These are phyloP conservation scores for Marcusenius ussheri DNA, from an alignment of 2,113 vertebrate genomes.

Conservation along the genomic window DNA sequence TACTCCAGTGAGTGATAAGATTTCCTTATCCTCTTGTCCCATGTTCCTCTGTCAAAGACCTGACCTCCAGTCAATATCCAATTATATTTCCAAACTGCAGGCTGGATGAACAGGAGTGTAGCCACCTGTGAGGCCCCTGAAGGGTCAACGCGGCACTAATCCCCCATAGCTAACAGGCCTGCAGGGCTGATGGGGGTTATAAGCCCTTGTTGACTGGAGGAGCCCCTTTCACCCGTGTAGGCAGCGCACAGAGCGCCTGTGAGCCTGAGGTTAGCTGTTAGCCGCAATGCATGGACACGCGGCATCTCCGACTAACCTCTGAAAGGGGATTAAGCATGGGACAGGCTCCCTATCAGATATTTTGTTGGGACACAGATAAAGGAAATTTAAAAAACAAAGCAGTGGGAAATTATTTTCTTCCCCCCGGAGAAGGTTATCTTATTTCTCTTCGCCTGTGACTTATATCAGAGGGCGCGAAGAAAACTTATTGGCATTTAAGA, in stretches of 20 bases:
- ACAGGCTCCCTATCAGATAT: background rate
- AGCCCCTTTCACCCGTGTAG: background rate
- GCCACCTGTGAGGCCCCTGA: conserved; percentile 44
- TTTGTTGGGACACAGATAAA: background rate
- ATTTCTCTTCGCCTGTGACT: background rate
- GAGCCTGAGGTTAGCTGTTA: background rate
- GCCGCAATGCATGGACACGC: background rate
- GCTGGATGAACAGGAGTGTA: conserved; percentile 59
- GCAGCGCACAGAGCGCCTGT: background rate
- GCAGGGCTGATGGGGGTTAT: background rate
- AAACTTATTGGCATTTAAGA: background rate
- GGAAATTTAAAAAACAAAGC: conserved; percentile 6
- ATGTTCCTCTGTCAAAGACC: conserved; percentile 47
- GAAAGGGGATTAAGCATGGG: background rate
- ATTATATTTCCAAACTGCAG: conserved; percentile 60
- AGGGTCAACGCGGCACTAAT: conserved; percentile 57
- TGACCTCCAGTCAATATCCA: conserved; percentile 63
- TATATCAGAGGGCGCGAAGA: background rate
- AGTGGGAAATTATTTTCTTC: background rate
- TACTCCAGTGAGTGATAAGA: conserved; percentile 48
- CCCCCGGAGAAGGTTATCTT: background rate
- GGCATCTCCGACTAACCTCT: background rate
- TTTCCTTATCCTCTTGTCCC: conserved; percentile 59
- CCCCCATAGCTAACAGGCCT: conserved; percentile 31
- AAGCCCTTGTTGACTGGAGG: no score